Conservation (phyloP, 2,797 vertebrate genomes). For the Gymnoscopelus braueri region DNA sequence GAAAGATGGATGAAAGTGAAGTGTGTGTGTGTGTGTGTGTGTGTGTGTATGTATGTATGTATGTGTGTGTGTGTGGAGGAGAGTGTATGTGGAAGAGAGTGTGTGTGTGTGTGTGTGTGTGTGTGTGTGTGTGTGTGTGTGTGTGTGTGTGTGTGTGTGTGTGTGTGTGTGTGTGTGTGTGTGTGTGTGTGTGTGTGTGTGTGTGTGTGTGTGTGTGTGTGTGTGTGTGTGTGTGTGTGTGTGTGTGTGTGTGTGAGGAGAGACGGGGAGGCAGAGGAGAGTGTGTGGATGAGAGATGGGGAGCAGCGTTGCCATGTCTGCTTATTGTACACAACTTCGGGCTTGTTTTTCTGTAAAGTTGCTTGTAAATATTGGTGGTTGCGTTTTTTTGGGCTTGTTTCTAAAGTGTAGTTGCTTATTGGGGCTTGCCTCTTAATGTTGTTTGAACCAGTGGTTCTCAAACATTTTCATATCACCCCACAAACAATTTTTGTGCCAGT, state of each 20-base stretch:
- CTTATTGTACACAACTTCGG: no score
- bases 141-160: not conserved
- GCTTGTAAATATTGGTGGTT: no score
- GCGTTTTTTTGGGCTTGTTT: no score
- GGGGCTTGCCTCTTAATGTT: no score
- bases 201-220: not conserved
- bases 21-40: not conserved
- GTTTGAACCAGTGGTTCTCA: no score
- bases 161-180: not conserved
- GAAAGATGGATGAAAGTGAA: slow-evolving; percentile 7
- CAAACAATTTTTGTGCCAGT: no score
- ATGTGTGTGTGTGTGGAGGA: not conserved
- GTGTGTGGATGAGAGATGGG: not conserved
- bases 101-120: not conserved
- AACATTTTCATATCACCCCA: no score
- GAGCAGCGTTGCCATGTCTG: no score
- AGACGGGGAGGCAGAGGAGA: no score
- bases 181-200: not conserved
- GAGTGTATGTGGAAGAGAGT: no score
- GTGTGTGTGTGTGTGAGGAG: not conserved
- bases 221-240: not conserved
- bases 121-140: slow-evolving; percentile 2
- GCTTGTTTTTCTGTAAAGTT: no score
- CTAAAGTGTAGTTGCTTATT: no score
- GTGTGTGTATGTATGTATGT: not conserved